Evolutionary conservation across 2,888 invertebrate species (phyloP), one percentile per base, ranked within the genome.

Genomic region (Hypsopygia costalis): DNA sequence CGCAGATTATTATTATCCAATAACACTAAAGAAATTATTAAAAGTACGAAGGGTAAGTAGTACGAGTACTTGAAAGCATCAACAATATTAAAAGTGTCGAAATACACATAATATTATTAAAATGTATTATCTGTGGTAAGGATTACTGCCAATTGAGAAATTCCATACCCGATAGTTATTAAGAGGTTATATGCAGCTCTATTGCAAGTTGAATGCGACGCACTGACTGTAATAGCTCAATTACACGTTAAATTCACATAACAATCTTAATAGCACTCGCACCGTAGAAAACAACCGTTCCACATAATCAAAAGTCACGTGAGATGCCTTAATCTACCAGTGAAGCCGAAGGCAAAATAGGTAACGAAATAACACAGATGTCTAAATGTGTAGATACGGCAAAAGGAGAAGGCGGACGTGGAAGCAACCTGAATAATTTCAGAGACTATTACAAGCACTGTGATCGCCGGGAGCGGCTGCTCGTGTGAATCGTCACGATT

Each of bases 361-460:
- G 46, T 33, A 33, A 35, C 34, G 30, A 44, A 45, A 46, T 41
- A 43, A 47, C 46, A 55, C 52, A 49, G 58, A 65, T 53, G 58
- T 57, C 51, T 49, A 48, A 58, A 60, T 60, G 50, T 55, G 59
- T 60, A 52, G 66, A 71, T 66, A 62, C 56, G 58, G 57, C 63
- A 63, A 76, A 75, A 62, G 50, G 54, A 61, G 65, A 52, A 50
- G 49, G 49, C 44, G 55, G 16, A 25, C 25, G 57, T 50, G 55
- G 49, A 57, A 59, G 62, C 62, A 51, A 60, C 58, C 57, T 70
- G 71, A 72, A 76, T 76, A 73, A 77, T 57, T 57, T 63, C 57
- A 56, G 49, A 54, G 49, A 47, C 22, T 33, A 35, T 38, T 38
- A 34, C 40, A 46, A 55, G 47, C 48, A 49, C 43, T 21, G 11